Percentiles rank a stretch among this genome's conserved stretches.
These are phyloP conservation scores for Ormyrus pomaceus DNA, from an alignment of 2,888 invertebrate species.

Conservation along the genomic window DNA sequence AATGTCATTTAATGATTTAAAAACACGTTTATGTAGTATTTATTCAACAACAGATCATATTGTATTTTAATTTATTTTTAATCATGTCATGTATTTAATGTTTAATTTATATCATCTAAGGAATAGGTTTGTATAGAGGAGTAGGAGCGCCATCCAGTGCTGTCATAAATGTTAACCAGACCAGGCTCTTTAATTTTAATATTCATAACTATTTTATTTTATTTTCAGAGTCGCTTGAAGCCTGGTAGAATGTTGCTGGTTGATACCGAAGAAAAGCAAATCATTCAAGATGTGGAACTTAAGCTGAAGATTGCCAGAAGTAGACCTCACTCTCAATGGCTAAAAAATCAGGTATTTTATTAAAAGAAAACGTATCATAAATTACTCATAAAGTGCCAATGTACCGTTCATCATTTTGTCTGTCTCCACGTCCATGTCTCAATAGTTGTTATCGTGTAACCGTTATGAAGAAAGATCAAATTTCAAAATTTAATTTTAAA, in stretches of 20 bases:
- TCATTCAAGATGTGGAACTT: constrained; percentile 95
- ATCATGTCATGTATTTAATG: constrained; percentile 68
- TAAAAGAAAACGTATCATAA: neutral
- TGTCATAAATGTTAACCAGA: constrained; percentile 65
- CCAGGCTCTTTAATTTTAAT: constrained; percentile 1
- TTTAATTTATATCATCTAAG: constrained; percentile 70
- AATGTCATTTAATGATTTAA: constrained; percentile 60
- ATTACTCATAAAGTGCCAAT: constrained; percentile 1
- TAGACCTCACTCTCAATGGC: constrained; percentile 94
- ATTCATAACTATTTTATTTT: constrained; percentile 59
- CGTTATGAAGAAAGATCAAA: neutral
- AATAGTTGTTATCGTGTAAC: constrained; percentile 31
- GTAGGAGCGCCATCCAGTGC: constrained; percentile 72
- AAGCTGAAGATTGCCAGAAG: constrained; percentile 91
- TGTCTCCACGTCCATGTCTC: constrained; percentile 34
- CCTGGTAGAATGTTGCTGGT: constrained; percentile 99
- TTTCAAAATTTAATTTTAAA: constrained; percentile 49
- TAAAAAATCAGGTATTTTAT: constrained; percentile 87
- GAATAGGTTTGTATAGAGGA: constrained; percentile 73
- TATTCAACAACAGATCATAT: constrained; percentile 61
- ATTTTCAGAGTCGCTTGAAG: constrained; percentile 92
- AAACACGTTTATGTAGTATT: constrained; percentile 58
- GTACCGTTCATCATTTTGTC: constrained; percentile 27
- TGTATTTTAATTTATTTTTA: constrained; percentile 71
- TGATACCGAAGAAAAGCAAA: constrained; percentile 92